phyloP scores from a whole-genome alignment of 2,888 invertebrate species.

The Carpatolechia fugitivella region DNA sequence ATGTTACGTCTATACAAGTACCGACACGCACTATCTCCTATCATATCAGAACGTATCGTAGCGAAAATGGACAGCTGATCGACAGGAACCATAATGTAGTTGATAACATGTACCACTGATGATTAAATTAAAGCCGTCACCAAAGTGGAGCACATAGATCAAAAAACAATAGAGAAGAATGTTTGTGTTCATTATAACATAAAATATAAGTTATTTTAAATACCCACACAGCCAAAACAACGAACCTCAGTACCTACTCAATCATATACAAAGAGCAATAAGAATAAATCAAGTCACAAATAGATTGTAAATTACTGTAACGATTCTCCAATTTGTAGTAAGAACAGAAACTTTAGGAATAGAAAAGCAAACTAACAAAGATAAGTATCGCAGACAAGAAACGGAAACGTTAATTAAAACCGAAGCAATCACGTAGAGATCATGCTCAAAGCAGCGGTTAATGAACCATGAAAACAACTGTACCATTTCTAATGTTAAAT shows the following conservation, averaged over 20 bases:
- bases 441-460: slow-evolving; percentile 29
- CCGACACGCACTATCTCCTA: slow-evolving; percentile 66
- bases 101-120: neutral
- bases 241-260: no score
- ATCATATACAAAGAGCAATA: no score
- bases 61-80: slow-evolving; percentile 60
- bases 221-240: no score
- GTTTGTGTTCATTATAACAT: no score
- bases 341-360: slow-evolving; percentile 4
- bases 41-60: slow-evolving; percentile 64
- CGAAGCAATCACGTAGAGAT: slow-evolving; percentile 19
- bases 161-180: neutral
- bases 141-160: neutral
- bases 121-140: neutral
- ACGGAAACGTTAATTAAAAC: slow-evolving; percentile 33
- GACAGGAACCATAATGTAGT: slow-evolving; percentile 32
- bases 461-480: slow-evolving; percentile 34
- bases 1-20: slow-evolving; percentile 49
- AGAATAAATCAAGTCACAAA: no score
- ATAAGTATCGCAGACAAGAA: slow-evolving; percentile 20
- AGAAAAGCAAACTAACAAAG: slow-evolving; percentile 20
- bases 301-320: no score
- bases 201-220: no score
- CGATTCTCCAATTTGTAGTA: slow-evolving; percentile 20
- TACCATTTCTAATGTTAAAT: neutral